These are phyloP conservation scores for Sesia apiformis DNA, from an alignment of 2,888 invertebrate species.

Conservation along the genomic window DNA sequence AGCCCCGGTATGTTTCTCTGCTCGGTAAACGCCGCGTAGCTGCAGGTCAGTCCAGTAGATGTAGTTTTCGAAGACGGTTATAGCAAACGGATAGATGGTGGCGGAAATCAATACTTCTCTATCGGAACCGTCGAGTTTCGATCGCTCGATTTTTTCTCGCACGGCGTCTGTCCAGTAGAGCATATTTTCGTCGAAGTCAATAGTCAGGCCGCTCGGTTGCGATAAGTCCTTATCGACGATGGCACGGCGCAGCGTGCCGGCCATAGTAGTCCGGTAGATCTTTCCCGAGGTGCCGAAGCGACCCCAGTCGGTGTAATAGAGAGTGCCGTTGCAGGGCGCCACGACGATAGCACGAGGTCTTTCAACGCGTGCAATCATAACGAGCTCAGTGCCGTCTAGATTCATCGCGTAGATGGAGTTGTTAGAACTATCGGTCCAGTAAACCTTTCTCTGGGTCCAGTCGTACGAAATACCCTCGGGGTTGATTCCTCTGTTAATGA, in stretches of 20 bases:
- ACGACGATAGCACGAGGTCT: conserved; percentile 95
- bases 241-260: conserved; percentile 91
- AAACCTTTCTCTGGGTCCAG: conserved; percentile 97
- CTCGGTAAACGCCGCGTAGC: conserved; percentile 93
- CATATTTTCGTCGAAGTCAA: conserved; percentile 95
- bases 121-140: conserved; percentile 89
- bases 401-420: conserved; percentile 97
- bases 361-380: conserved; percentile 95
- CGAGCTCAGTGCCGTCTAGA: conserved; percentile 87
- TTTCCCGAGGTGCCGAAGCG: conserved; percentile 93
- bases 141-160: conserved; percentile 94
- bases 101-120: conserved; percentile 90
- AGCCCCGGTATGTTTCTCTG: conserved; percentile 97
- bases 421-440: conserved; percentile 97
- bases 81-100: conserved; percentile 96
- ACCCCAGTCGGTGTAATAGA: conserved; percentile 98
- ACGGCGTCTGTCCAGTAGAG: conserved; percentile 99
- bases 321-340: conserved; percentile 95
- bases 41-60: conserved; percentile 98
- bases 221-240: conserved; percentile 93
- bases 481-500: conserved; percentile 87
- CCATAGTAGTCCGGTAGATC: conserved; percentile 96
- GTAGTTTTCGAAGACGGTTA: conserved; percentile 90
- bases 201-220: conserved; percentile 95
- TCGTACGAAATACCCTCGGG: conserved; percentile 97